Evolutionary conservation across 2,113 vertebrate species (phyloP).

Genomic region (Perccottus glenii): DNA sequence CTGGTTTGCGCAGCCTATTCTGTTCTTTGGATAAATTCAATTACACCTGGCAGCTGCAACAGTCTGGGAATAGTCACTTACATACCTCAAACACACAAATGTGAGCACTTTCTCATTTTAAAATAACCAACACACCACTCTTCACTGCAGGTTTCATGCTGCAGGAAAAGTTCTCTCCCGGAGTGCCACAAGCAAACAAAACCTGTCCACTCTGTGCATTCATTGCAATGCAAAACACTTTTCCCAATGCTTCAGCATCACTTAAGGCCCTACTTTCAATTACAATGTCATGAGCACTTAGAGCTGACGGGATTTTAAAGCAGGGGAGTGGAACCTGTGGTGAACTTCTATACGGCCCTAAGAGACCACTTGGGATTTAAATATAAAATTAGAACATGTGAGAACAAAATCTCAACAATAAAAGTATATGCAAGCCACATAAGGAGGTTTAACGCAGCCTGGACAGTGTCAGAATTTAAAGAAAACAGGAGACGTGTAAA

Average conservation of each 20-base stretch:
- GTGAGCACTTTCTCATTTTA: constrained; percentile 27
- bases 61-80: constrained; percentile 21
- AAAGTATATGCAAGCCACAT: constrained; percentile 48
- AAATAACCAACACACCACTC: constrained; percentile 57
- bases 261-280: constrained; percentile 75
- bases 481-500: not conserved
- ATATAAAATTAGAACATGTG: constrained; percentile 42
- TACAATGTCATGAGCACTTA: constrained; percentile 75
- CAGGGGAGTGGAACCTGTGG: constrained; percentile 65
- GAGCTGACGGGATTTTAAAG: constrained; percentile 55
- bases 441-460: constrained; percentile 47
- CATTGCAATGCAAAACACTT: constrained; percentile 76
- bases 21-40: constrained; percentile 28
- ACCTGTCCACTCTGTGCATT: constrained; percentile 68
- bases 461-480: constrained; percentile 48
- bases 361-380: constrained; percentile 58
- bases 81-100: constrained; percentile 27
- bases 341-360: constrained; percentile 48
- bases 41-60: constrained; percentile 31
- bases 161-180: constrained; percentile 50
- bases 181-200: constrained; percentile 67
- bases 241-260: constrained; percentile 66
- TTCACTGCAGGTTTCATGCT: constrained; percentile 64
- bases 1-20: not conserved
- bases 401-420: constrained; percentile 35